Evolutionary conservation across 2,113 vertebrate species (phyloP), one percentile per base, ranked within the genome.

Genomic region (Notarius lentiginosus): DNA sequence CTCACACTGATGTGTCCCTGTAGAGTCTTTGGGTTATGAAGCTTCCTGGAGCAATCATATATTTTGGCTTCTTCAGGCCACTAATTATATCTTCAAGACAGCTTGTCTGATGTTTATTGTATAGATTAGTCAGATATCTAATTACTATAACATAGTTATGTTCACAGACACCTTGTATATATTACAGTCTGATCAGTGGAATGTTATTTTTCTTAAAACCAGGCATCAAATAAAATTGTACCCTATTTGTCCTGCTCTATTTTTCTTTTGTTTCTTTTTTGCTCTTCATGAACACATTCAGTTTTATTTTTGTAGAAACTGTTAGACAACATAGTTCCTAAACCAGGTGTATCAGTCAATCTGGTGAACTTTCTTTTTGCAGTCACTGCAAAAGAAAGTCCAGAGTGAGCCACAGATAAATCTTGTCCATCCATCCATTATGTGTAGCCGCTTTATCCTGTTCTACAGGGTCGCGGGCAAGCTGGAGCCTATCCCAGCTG

Each of bases 1-100:
- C 27, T 83, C 81, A 66, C 75, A 51, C 80, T 83, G 80, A 77
- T 77, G 41, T 77, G 70, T n/a, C 86, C n/a, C 86, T 56, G 60
- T 53, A 47, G 86, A 83, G 58, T 81, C 77, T 70, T 70, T 81
- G 30, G 49, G 79, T 83, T 87, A 76, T 66, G 58, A 47, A 87
- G 79, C 27, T 34, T 60, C 68, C 85, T 56, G 77, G 34, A 81
- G 63, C 55, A 65, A 72, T 80, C n/a, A 2, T 63, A 47, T 65
- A 41, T 49, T 24, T 58, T 70, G 65, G 24, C 82, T 77, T n/a
- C 12, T 55, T 58, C 55, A 30, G 56, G 30, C 56, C 30, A 24
- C 34, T 60, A 81, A 81, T 81, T 81, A 61, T 81, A 61, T 81
- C 30, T 61, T 24, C 20, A 81, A 61, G 79, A 80, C 55, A 41